Evolutionary conservation across 2,797 vertebrate genomes (phyloP), one percentile per base, ranked within the genome.

Genomic region (Eleutherodactylus coqui): DNA sequence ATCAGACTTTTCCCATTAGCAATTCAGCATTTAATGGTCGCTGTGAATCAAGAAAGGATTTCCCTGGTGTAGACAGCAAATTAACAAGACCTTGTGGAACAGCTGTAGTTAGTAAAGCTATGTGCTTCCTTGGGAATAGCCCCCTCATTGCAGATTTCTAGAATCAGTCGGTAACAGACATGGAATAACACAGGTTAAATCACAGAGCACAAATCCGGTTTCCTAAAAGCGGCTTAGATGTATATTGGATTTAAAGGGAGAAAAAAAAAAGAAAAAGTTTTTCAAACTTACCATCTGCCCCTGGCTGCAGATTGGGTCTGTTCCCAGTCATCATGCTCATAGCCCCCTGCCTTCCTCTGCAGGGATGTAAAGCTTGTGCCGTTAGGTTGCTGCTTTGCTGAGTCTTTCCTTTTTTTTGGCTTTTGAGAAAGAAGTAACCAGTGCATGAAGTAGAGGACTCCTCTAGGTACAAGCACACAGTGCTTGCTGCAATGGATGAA

Each of bases 241-340:
- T 32, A 86, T 49, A 73, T 45, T 47, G 76, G 51, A 79, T 79
- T 79, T 75, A 73, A 45, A 47, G 38, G 36, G 19, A 0, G 11
- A 4, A 36, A 32, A 38, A 67, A 49, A 81, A 24, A 73, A 19
- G 38, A 21, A 77, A 84, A 84, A 67, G 29, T 84, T 86, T 76
- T 58, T 16, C 17, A 51, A 72, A 87, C 86, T 87, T 75, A 87
- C 86, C 86, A 62, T 87, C 86, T 80, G 82, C 69, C 55, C 67
- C 82, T 17, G 75, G 70, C n/a, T 79, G 82, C 38, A 36, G 79
- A n/a, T 47, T 80, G 76, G 86, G 41, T 84, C 76, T 79, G 53
- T 79, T 84, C 75, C 86, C 86, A 69, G 82, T 84, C 86, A 84
- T 87, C 36, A 34, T 87, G 86, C 69, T 87, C 82, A 67, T 75